These are phyloP conservation scores for Xanthia icteritia DNA, from an alignment of 2,888 invertebrate species.

Conservation along the genomic window DNA sequence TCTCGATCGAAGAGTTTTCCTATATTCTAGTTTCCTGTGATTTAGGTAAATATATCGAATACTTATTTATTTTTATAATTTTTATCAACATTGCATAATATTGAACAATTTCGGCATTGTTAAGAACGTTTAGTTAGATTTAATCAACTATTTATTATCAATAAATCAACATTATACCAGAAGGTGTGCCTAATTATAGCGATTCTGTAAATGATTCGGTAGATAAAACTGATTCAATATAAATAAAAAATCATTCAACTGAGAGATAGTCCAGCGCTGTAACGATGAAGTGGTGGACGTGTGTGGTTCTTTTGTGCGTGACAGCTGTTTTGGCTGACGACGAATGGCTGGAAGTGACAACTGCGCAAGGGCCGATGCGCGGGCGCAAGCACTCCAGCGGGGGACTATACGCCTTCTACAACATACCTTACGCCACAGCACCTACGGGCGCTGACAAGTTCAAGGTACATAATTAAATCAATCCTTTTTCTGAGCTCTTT, in stretches of 20 bases:
- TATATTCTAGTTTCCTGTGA: too few species aligned
- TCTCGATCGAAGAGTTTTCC: too few species aligned
- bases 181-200: background rate
- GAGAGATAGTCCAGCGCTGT: background rate
- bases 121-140: background rate
- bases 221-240: background rate
- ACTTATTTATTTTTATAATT: background rate
- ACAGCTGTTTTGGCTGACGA: conserved; percentile 20
- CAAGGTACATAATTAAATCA: conserved; percentile 26
- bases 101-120: background rate
- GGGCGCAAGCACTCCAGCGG: conserved; percentile 68
- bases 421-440: conserved; percentile 75
- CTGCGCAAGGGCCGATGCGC: conserved; percentile 69
- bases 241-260: background rate
- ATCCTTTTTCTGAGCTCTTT: too few species aligned
- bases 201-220: background rate
- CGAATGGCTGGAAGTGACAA: conserved; percentile 63
- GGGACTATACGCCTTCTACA: conserved; percentile 69
- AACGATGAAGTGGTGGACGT: conserved; percentile 15
- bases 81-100: background rate
- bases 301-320: conserved; percentile 22
- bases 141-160: background rate
- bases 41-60: too few species aligned
- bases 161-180: background rate
- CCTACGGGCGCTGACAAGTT: conserved; percentile 70